Percentiles rank a stretch among this genome's conserved stretches.
phyloP scores from a whole-genome alignment of 2,113 vertebrate species.

The Zapornia atra region DNA sequence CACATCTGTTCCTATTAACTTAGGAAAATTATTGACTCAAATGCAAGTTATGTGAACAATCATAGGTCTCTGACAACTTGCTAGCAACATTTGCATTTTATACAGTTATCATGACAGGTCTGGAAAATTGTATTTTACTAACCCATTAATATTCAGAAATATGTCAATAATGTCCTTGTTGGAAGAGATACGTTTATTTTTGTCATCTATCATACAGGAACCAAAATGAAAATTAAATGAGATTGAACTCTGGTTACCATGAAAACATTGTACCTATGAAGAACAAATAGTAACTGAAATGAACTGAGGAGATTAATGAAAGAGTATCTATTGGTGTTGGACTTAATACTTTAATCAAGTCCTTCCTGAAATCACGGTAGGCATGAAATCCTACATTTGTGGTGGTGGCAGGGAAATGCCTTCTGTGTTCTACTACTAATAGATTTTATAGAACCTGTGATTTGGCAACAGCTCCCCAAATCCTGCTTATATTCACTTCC shows the following conservation, averaged over 20 bases:
- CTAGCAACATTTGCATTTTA: background rate
- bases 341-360: background rate
- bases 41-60: background rate
- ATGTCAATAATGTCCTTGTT: background rate
- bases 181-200: background rate
- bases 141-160: background rate
- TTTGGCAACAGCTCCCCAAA: background rate
- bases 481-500: background rate
- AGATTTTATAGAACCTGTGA: background rate
- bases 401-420: background rate
- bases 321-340: background rate
- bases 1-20: background rate
- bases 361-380: background rate
- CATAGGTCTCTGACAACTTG: background rate
- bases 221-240: background rate
- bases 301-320: constrained; percentile 5
- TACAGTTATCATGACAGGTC: background rate
- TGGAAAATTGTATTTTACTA: background rate
- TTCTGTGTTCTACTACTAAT: background rate
- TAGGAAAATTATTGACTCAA: background rate
- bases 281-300: background rate
- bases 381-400: background rate
- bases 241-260: background rate
- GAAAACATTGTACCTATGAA: constrained; percentile 14
- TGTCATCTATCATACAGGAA: background rate